These are phyloP conservation scores for Drosophila antonietae DNA, from an alignment of 2,888 invertebrate genomes.

Conservation along the genomic window DNA sequence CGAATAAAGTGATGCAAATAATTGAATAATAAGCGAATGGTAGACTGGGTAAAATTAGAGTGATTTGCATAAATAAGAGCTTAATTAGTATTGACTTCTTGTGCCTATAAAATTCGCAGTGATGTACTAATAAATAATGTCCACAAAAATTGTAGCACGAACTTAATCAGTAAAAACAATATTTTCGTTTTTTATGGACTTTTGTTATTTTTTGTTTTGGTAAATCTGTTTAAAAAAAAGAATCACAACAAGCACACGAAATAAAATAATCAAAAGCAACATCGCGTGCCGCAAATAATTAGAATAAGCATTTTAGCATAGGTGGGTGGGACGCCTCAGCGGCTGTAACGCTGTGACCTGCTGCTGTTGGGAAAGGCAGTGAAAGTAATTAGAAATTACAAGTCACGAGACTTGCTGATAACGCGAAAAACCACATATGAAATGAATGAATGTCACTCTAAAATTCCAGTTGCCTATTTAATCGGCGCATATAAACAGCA, in stretches of 20 bases:
- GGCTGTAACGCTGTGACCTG: constrained; percentile 37
- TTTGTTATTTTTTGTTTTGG: constrained; percentile 35
- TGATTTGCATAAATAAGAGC: constrained; percentile 20
- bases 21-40: constrained; percentile 21
- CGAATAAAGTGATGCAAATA: constrained; percentile 36
- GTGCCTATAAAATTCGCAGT: constrained; percentile 1
- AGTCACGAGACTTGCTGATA: constrained; percentile 63
- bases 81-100: constrained; percentile 43
- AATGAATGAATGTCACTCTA: constrained; percentile 36
- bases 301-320: constrained; percentile 54
- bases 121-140: constrained; percentile 18
- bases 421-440: constrained; percentile 29
- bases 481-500: constrained; percentile 47
- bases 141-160: constrained; percentile 31
- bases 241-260: constrained; percentile 29
- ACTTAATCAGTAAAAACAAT: constrained; percentile 47
- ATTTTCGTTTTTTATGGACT: constrained; percentile 25
- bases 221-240: constrained; percentile 40
- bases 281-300: constrained; percentile 71
- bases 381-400: constrained; percentile 70
- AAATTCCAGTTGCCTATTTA: constrained; percentile 43
- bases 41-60: not conserved
- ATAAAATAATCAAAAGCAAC: constrained; percentile 55
- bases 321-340: not conserved
- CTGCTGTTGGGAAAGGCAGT: constrained; percentile 62